These are phyloP conservation scores for Takifugu rubripes DNA, from an alignment of 2,797 vertebrate species.

Conservation along the genomic window DNA sequence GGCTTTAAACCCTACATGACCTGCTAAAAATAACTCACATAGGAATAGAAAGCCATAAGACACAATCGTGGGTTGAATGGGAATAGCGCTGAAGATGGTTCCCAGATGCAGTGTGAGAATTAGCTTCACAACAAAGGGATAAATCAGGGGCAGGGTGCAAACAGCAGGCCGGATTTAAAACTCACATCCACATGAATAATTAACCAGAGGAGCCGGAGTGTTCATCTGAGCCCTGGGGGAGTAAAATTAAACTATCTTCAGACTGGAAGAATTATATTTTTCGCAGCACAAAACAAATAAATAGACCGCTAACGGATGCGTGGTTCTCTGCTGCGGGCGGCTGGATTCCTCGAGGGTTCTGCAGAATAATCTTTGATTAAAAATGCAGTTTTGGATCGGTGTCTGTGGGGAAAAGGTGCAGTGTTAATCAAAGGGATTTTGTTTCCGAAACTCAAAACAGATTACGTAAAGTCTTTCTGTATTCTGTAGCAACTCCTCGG, in stretches of 20 bases:
- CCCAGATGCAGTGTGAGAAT: conserved; percentile 27
- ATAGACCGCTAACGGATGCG: conserved; percentile 35
- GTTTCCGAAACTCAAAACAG: conserved; percentile 58
- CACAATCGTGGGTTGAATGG: conserved; percentile 78
- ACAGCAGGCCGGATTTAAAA: conserved; percentile 64
- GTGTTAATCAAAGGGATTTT: conserved; percentile 66
- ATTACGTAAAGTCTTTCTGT: conserved; percentile 67
- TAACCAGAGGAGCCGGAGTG: conserved; percentile 66
- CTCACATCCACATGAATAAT: conserved; percentile 74
- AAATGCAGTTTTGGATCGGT: conserved; percentile 48
- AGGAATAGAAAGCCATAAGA: conserved; percentile 99
- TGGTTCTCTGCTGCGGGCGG: conserved; percentile 48
- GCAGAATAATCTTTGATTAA: conserved; percentile 67
- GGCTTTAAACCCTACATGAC: conserved; percentile 99
- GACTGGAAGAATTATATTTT: conserved; percentile 40
- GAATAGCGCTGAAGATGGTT: conserved; percentile 21
- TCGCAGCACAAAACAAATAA: conserved; percentile 45
- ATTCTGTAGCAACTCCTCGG: conserved; percentile 54
- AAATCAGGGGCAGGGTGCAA: conserved; percentile 54
- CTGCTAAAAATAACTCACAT: conserved; percentile 90
- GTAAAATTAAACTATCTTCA: conserved; percentile 61
- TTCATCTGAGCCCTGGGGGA: conserved; percentile 64
- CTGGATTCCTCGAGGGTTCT: conserved; percentile 42
- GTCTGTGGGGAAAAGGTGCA: conserved; percentile 58
- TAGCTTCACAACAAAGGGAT: conserved; percentile 34